These are phyloP conservation scores for Dendroctonus valens DNA, from an alignment of 1,140 invertebrate species.

Conservation along the genomic window DNA sequence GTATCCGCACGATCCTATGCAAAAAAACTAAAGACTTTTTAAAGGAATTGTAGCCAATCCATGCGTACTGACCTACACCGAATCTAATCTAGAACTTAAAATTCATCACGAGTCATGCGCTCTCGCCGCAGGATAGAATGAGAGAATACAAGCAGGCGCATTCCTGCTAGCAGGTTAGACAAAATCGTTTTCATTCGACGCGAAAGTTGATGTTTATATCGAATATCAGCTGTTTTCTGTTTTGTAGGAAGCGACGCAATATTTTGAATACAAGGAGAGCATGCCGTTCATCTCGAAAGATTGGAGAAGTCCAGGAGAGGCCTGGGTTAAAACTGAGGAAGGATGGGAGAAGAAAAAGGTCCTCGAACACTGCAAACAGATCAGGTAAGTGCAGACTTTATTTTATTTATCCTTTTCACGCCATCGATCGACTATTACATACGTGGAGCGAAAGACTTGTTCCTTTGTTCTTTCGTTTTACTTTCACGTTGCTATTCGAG, in stretches of 20 bases:
- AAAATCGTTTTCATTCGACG: not conserved
- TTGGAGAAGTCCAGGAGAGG: constrained; percentile 93
- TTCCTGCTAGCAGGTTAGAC: not conserved
- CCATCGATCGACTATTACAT: too few species aligned
- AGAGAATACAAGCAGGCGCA: not conserved
- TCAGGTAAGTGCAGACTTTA: constrained; percentile 42
- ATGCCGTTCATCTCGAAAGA: constrained; percentile 97
- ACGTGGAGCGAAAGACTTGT: too few species aligned
- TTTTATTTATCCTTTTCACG: too few species aligned
- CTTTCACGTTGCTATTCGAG: too few species aligned
- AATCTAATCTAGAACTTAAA: not conserved
- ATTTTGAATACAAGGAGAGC: constrained; percentile 21
- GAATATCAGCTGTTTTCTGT: constrained; percentile 35
- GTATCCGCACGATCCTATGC: too few species aligned
- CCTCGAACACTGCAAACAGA: constrained; percentile 61
- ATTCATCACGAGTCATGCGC: not conserved
- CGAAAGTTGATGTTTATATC: constrained; percentile 31
- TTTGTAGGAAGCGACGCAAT: constrained; percentile 24
- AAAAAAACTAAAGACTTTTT: too few species aligned
- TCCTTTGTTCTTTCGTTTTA: too few species aligned
- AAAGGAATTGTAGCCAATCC: too few species aligned
- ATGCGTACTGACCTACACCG: not conserved
- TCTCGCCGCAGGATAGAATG: not conserved
- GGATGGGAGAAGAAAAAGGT: constrained; percentile 96
- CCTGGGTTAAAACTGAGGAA: constrained; percentile 96